A percentile compares a stretch with the other conserved stretches of the same genome.
phyloP scores from a whole-genome alignment of 2,888 invertebrate genomes.

The Anarsia innoxiella region DNA sequence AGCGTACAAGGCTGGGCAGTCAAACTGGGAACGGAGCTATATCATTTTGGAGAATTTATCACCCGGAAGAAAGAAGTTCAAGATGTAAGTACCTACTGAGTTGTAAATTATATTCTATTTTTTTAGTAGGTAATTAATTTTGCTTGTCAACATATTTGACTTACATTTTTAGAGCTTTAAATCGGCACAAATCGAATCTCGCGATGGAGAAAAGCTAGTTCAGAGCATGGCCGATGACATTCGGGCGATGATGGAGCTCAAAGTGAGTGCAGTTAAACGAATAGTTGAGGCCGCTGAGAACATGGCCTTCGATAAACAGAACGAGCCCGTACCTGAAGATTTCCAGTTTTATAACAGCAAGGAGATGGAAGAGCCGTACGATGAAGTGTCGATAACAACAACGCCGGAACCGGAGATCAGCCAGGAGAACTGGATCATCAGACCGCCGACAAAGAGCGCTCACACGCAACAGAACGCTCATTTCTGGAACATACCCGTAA shows the following conservation, averaged over 20 bases:
- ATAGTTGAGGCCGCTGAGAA: slow-evolving; percentile 93
- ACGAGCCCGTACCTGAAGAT: slow-evolving; percentile 71
- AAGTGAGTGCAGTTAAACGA: slow-evolving; percentile 90
- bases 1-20: slow-evolving; percentile 89
- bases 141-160: background rate
- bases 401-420: slow-evolving; percentile 71
- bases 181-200: slow-evolving; percentile 82
- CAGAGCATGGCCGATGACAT: slow-evolving; percentile 90
- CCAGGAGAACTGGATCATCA: slow-evolving; percentile 67
- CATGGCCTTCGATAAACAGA: slow-evolving; percentile 78
- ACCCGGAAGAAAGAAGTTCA: slow-evolving; percentile 86
- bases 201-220: slow-evolving; percentile 86
- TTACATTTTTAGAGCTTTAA: slow-evolving; percentile 79
- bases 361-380: slow-evolving; percentile 77
- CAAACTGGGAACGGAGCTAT: slow-evolving; percentile 86
- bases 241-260: slow-evolving; percentile 90
- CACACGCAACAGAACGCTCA: slow-evolving; percentile 81
- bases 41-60: slow-evolving; percentile 86
- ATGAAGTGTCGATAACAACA: slow-evolving; percentile 64
- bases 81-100: slow-evolving; percentile 78
- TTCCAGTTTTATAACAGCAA: slow-evolving; percentile 83
- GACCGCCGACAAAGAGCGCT: slow-evolving; percentile 77
- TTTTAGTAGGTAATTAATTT: background rate
- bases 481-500: slow-evolving; percentile 86
- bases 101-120: background rate